Evolutionary conservation across 2,888 invertebrate genomes (phyloP).

Genomic region (Amblyjoppa fuscipennis): DNA sequence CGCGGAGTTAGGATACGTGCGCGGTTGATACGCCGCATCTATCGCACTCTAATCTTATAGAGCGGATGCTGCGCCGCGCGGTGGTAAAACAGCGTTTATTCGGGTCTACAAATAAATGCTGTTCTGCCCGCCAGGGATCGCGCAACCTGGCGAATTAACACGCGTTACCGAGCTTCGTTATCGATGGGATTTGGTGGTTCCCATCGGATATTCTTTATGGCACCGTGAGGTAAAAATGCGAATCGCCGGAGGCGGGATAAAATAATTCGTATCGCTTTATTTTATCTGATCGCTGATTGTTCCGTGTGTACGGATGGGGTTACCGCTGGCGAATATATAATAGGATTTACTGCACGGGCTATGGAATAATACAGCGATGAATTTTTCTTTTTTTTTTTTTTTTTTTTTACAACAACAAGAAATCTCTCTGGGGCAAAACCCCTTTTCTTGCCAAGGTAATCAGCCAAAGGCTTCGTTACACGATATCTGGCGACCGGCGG

Average conservation of each 20-base stretch:
- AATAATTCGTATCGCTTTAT: conserved; percentile 1
- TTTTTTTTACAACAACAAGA: conserved; percentile 63
- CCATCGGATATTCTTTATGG: conserved; percentile 7
- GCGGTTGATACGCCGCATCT: background rate
- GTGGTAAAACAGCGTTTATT: background rate
- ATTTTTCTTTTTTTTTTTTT: conserved; percentile 62
- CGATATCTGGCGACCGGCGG: conserved; percentile 48
- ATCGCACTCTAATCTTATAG: conserved; percentile 15
- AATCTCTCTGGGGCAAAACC: conserved; percentile 34
- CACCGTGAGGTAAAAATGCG: background rate
- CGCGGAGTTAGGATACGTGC: background rate
- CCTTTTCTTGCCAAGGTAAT: conserved; percentile 68
- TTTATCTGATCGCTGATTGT: background rate
- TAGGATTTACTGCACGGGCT: background rate
- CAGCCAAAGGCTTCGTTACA: conserved; percentile 62
- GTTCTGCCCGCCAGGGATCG: background rate
- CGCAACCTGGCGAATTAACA: background rate
- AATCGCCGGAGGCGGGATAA: conserved; percentile 6
- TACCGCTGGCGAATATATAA: conserved; percentile 3
- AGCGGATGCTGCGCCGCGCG: background rate
- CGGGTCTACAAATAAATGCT: background rate
- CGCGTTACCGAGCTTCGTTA: background rate
- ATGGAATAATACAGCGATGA: conserved; percentile 56
- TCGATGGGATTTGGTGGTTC: conserved; percentile 22
- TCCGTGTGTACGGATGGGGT: background rate